phyloP scores from a whole-genome alignment of 1,140 invertebrate genomes.

The Drosophila subobscura region DNA sequence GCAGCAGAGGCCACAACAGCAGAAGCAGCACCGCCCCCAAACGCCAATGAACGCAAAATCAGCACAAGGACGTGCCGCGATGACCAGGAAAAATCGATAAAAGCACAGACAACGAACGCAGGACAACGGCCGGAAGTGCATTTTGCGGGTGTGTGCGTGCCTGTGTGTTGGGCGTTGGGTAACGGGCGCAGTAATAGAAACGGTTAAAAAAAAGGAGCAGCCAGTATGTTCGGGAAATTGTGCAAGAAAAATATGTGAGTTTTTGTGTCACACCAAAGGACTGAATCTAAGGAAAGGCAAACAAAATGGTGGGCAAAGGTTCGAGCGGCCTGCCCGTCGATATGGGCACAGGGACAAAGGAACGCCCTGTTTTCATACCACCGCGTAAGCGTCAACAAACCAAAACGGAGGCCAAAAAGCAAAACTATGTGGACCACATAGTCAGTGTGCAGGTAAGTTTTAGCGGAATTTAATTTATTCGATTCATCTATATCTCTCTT shows the following conservation, averaged over 20 bases:
- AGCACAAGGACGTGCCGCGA: slow-evolving; percentile 67
- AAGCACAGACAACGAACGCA: slow-evolving; percentile 46
- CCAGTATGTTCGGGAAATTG: neutral
- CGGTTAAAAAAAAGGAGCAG: too few species aligned
- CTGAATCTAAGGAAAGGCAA: slow-evolving; percentile 4
- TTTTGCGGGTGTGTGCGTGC: slow-evolving; percentile 21
- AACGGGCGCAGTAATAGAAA: slow-evolving; percentile 19
- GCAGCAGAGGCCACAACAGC: neutral
- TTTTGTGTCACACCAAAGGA: neutral
- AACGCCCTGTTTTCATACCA: slow-evolving; percentile 86
- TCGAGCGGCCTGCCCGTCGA: slow-evolving; percentile 51
- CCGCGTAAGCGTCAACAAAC: slow-evolving; percentile 85
- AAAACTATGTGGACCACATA: slow-evolving; percentile 86
- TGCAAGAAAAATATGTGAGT: slow-evolving; percentile 24
- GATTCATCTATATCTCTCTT: neutral
- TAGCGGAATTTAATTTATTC: neutral
- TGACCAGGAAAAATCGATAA: slow-evolving; percentile 73
- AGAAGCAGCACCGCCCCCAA: slow-evolving; percentile 30
- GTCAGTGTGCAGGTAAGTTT: slow-evolving; percentile 85
- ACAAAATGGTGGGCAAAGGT: slow-evolving; percentile 72
- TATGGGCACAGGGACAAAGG: slow-evolving; percentile 78
- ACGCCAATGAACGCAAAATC: slow-evolving; percentile 65
- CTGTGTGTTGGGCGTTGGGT: slow-evolving; percentile 27
- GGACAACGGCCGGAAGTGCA: slow-evolving; percentile 68
- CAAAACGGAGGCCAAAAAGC: slow-evolving; percentile 84